Percentiles rank a stretch among this genome's conserved stretches.
These are phyloP conservation scores for Psophia crepitans DNA, from an alignment of 2,113 vertebrate species.

Conservation along the genomic window DNA sequence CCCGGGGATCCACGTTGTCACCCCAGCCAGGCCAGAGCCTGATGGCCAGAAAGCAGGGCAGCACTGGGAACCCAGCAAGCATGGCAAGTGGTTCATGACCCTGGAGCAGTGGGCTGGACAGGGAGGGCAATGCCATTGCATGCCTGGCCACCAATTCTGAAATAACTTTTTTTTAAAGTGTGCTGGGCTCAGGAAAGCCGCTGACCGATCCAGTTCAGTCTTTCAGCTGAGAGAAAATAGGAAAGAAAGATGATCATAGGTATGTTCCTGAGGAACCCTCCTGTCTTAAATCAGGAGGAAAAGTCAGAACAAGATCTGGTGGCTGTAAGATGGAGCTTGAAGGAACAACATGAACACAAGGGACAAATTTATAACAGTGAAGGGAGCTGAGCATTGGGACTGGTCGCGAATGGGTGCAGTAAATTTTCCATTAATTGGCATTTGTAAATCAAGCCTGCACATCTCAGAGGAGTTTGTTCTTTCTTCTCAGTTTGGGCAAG, in stretches of 20 bases:
- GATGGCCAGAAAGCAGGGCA: background rate
- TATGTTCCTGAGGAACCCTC: background rate
- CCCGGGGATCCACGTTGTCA: accelerated
- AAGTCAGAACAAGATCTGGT: background rate
- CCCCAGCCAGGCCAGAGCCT: accelerated
- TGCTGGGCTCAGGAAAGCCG: background rate
- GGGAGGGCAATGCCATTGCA: background rate
- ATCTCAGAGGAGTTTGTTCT: background rate
- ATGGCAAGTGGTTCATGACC: background rate
- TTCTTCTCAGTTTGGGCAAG: background rate
- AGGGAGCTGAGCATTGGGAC: background rate
- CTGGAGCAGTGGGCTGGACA: accelerated
- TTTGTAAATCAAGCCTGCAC: background rate
- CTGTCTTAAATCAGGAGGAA: background rate
- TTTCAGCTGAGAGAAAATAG: background rate
- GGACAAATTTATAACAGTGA: background rate
- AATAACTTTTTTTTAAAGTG: background rate
- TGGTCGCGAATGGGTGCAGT: background rate
- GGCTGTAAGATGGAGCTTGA: background rate
- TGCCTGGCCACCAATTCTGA: accelerated
- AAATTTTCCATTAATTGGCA: background rate
- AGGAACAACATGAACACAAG: background rate
- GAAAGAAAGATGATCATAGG: background rate
- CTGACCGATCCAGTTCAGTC: background rate
- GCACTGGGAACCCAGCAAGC: background rate